These are phyloP conservation scores for Falco concolor DNA, from an alignment of 2,797 vertebrate species.

Conservation along the genomic window DNA sequence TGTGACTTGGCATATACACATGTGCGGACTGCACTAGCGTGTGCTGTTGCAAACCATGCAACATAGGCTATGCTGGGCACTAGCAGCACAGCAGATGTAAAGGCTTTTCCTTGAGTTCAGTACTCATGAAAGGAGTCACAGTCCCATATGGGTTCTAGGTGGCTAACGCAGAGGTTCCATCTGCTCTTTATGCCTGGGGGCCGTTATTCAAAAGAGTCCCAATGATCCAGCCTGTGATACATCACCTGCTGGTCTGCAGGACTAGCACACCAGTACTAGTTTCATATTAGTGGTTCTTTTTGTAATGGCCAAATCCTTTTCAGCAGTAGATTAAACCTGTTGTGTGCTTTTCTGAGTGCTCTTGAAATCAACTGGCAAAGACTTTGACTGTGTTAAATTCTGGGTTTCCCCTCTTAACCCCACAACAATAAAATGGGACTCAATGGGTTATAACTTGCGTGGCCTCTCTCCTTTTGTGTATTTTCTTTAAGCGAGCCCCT, in stretches of 20 bases:
- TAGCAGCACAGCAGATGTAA: neutral
- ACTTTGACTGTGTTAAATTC: neutral
- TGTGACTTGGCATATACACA: accelerated
- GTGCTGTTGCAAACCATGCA: neutral
- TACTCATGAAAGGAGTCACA: neutral
- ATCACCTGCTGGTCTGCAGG: neutral
- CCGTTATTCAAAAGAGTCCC: neutral
- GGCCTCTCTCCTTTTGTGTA: neutral
- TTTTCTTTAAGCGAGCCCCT: neutral
- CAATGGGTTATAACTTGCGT: neutral
- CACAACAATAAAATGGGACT: neutral
- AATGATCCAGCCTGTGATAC: neutral
- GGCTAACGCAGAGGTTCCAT: neutral
- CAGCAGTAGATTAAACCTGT: neutral
- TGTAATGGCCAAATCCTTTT: neutral
- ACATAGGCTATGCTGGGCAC: accelerated
- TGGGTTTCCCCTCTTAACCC: neutral
- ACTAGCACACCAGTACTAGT: neutral
- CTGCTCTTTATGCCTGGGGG: neutral
- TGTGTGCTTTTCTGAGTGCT: neutral
- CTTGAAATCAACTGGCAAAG: neutral
- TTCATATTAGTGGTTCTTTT: neutral
- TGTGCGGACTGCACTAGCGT: neutral
- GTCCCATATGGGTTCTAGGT: neutral
- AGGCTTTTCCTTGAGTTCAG: neutral